phyloP scores from a whole-genome alignment of 2,797 vertebrate genomes.

The Buphagus erythrorhynchus region DNA sequence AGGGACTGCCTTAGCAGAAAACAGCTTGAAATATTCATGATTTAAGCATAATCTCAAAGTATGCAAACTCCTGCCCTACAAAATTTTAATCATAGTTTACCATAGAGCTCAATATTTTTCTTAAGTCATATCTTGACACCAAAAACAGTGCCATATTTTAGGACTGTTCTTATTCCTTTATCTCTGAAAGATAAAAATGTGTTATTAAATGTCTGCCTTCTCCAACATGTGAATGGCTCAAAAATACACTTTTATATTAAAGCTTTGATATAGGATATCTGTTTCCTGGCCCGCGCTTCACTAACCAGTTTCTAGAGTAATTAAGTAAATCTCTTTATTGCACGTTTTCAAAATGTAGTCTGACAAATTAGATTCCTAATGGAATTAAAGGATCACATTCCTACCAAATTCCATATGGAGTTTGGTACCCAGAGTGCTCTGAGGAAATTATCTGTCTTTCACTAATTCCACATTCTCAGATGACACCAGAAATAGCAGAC shows the following conservation, averaged over 20 bases:
- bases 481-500: background rate
- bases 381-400: background rate
- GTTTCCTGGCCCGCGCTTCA: background rate
- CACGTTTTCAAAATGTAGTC: background rate
- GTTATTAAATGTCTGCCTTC: background rate
- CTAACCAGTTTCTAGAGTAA: background rate
- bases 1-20: conserved; percentile 4
- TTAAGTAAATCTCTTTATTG: background rate
- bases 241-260: background rate
- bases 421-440: background rate
- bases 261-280: background rate
- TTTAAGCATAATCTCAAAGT: background rate
- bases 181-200: background rate
- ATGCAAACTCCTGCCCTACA: background rate
- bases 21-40: background rate
- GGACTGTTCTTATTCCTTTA: background rate
- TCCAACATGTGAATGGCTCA: background rate
- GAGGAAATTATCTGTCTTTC: background rate
- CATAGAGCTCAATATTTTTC: background rate
- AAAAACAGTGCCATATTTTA: background rate
- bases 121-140: background rate
- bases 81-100: background rate
- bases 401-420: background rate
- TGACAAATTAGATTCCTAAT: background rate
- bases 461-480: background rate